Percentiles rank a stretch among this genome's conserved stretches.
phyloP scores from a whole-genome alignment of 2,888 invertebrate species.

The Sarcophaga variegata region DNA sequence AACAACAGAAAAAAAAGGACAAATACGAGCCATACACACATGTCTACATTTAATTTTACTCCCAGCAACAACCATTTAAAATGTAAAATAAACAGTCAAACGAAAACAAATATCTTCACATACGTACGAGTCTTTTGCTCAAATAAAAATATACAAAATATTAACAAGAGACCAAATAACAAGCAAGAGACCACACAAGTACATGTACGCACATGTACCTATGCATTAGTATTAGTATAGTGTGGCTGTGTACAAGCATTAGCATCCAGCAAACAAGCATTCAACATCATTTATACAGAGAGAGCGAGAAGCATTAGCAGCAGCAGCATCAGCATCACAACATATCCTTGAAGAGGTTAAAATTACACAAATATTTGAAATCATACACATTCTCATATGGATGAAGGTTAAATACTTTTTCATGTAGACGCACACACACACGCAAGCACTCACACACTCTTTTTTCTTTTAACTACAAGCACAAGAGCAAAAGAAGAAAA shows the following conservation, averaged over 20 bases:
- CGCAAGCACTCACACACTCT: neutral
- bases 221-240: neutral
- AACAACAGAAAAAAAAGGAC: neutral
- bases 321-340: conserved; percentile 18
- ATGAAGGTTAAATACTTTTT: conserved; percentile 66
- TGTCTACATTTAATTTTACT: neutral
- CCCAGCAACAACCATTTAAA: conserved; percentile 5
- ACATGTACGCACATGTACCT: neutral
- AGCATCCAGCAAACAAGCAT: too few species aligned
- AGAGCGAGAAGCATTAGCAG: too few species aligned
- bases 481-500: neutral
- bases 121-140: neutral
- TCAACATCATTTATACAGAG: too few species aligned
- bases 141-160: conserved; percentile 48
- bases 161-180: conserved; percentile 57
- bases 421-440: conserved; percentile 12
- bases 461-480: neutral
- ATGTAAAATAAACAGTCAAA: conserved; percentile 27
- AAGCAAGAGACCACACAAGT: conserved; percentile 41
- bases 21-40: neutral
- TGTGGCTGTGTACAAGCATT: neutral
- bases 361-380: conserved; percentile 57
- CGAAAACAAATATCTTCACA: neutral
- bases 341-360: conserved; percentile 67
- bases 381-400: conserved; percentile 30